These are phyloP conservation scores for Microchirus variegatus DNA, from an alignment of 2,797 vertebrate genomes.

Conservation along the genomic window DNA sequence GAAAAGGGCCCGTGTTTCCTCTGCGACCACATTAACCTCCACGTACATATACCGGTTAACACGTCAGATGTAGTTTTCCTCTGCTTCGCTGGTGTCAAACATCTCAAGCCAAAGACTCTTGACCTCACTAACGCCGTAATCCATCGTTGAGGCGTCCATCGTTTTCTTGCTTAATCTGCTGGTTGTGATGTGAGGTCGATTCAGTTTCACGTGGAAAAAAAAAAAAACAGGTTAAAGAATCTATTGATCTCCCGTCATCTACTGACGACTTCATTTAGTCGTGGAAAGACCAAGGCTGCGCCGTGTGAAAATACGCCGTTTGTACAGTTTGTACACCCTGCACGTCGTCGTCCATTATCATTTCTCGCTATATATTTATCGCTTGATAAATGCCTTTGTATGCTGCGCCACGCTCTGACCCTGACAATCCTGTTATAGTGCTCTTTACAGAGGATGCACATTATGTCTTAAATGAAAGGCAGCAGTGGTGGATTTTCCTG, in stretches of 20 bases:
- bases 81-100: too few relatives aligned
- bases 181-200: conserved; percentile 35
- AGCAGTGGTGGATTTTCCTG: neutral
- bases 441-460: neutral
- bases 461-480: neutral
- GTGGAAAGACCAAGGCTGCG: neutral
- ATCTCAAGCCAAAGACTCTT: too few relatives aligned
- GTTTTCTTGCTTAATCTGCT: conserved; percentile 13
- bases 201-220: conserved; percentile 14
- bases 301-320: neutral
- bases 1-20: too few relatives aligned
- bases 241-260: conserved; percentile 1
- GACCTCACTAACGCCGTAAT: too few relatives aligned
- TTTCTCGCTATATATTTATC: neutral
- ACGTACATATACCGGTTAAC: too few relatives aligned
- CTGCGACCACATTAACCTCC: too few relatives aligned
- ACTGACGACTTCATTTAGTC: neutral
- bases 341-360: neutral
- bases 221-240: conserved; percentile 10
- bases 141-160: neutral
- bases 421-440: neutral
- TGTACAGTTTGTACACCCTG: neutral
- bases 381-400: neutral
- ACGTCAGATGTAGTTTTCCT: too few relatives aligned
- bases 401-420: neutral